Conservation (phyloP, 2,113 vertebrate species). For the Tragelaphus scriptus region DNA sequence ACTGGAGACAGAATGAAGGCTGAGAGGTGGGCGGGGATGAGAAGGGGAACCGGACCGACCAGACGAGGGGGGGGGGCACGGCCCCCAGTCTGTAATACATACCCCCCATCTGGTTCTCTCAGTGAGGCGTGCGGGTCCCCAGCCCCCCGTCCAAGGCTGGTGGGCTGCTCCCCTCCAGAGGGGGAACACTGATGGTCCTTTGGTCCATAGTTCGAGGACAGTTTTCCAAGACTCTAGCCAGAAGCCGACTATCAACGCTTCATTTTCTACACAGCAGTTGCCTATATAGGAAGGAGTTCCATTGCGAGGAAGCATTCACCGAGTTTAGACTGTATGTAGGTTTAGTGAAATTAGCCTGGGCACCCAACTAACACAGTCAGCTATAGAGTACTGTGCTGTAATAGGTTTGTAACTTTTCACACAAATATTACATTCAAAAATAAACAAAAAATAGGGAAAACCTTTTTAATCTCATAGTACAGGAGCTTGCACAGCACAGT, state of each 20-base stretch:
- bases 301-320: accelerated
- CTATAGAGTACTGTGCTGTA: neutral
- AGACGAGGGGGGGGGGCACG: too few relatives aligned
- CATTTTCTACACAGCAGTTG: neutral
- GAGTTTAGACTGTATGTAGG: neutral
- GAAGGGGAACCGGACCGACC: accelerated
- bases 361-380: accelerated
- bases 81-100: too few relatives aligned
- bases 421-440: neutral
- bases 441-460: neutral
- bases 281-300: neutral
- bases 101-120: neutral
- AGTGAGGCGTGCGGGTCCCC: accelerated
- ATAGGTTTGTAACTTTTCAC: neutral
- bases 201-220: accelerated
- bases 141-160: neutral
- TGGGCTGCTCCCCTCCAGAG: neutral
- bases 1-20: too few relatives aligned
- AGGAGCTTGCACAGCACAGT: neutral
- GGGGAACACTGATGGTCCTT: accelerated
- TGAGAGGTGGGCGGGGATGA: accelerated
- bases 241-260: neutral
- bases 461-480: neutral
- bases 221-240: neutral
- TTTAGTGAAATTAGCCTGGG: neutral